Base-by-base conservation (phyloP, 2,797 vertebrate genomes). In the Setipinna tenuifilis region DNA sequence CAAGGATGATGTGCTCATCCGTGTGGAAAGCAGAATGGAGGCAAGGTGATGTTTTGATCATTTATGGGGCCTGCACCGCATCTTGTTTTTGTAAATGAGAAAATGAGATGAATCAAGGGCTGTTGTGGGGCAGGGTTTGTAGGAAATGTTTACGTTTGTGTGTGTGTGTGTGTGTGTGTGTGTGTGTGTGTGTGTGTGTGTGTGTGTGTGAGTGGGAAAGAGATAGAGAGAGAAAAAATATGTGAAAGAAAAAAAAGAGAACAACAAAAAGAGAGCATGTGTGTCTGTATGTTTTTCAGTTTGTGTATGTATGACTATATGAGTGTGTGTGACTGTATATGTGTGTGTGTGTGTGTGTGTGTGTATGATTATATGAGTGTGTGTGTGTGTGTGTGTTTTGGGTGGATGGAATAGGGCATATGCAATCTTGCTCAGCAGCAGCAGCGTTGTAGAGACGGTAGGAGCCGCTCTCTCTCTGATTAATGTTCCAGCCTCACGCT, bases 401-500 rank as follows among this genome's bases (percentile, higher is more conserved):
- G 10, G 7, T 54, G 65, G 65, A 35, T 71, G 28, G 65, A 71
- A 17, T 17, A 25, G 11, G 28, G 10, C 35, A 41, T n/a, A n/a
- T 28, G 62, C 65, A 71, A 71, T 71, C 65, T 71, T 71, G 65
- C 65, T 71, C 65, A 71, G 28, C 65, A 35, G 65, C 65, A 28
- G 28, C 65, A 35, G 65, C 65, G 25, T 41, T 41, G 35, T 41
- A 41, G 35, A 41, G 35, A 35, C 65, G 28, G 65, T 35, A 17
- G 65, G 65, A 41, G n/a, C n/a, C n/a, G 12, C 65, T 17, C 68
- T 81, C 35, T 82, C 82, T 84, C 71, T 90, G 89, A 92, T 88
- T 92, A 91, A 89, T 85, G 85, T 83, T 81, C 19, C 81, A 82
- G 89, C 86, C 87, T 85, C 82, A 78, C 57, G 35, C 87, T 68